Evolutionary conservation across 2,797 vertebrate species (phyloP), one percentile per base, ranked within the genome.

Genomic region (Enteromius argenteus): DNA sequence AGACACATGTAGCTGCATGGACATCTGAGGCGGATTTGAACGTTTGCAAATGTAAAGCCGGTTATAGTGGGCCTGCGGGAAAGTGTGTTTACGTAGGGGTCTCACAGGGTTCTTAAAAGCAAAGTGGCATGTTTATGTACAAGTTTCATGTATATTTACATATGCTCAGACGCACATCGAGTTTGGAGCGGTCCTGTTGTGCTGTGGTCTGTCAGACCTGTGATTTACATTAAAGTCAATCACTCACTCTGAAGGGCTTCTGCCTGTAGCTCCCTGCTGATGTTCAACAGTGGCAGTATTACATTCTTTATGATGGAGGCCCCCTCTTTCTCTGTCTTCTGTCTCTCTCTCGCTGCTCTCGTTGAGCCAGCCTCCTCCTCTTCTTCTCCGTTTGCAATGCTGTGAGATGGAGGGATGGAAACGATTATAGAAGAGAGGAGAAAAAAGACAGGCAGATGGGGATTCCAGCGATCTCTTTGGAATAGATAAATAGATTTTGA

Each of bases 401-500:
- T 73, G 67, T 67, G 37, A 79, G 86, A 85, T 86, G 88, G 89
- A 90, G 92, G 94, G 94, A 96, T 97, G 96, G 96, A 96, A 97
- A 93, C 95, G 94, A 97, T 97, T 97, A 96, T 74, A 80, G 87
- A 90, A 49, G 53, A 86, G 83, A 84, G 51, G 39, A 80, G 86
- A 82, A 77, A 78, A 85, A 89, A 94, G 94, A 95, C 96, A 95
- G 93, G 94, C 94, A 95, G 94, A 95, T 95, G 95, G 94, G 95
- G 93, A 96, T 96, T 96, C 96, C 95, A 96, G 94, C 93, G 94
- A 96, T 96, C 95, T 97, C 95, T 93, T 96, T 93, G 95, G 96
- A 96, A 95, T 95, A 95, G 94, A 95, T 93, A 95, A 96, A 95
- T 95, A 96, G 94, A 95, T 95, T 96, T 95, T 95, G 95, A 97